Evolutionary conservation across 2,888 invertebrate genomes (phyloP), one percentile per base, ranked within the genome.

Genomic region (Anthophora plumipes): DNA sequence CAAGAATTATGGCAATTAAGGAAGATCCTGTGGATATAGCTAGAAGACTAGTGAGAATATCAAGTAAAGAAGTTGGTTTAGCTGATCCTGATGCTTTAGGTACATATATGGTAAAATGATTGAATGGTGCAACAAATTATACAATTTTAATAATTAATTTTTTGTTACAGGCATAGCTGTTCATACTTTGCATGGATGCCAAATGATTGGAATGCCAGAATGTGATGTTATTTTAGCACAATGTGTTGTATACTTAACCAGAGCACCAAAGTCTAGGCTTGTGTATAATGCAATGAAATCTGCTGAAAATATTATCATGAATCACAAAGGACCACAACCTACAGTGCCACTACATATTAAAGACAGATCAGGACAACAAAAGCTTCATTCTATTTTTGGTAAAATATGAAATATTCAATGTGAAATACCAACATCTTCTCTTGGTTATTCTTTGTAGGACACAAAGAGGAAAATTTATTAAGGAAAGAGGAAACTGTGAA

Each of bases 171-270:
- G 96, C 63, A 93, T 96, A 87, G 96, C 97, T 0, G 95, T 97
- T 20, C 94, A 96, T 2, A 96, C 97, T 46, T 95, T 96, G 93
- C 96, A 97, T 89, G 97, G 96, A 1, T 97, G 97, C 90, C 96
- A 97, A 90, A 94, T 96, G 67, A 93, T 97, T 57, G 97, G 97
- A 17, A 96, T 96, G 96, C 97, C 97, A 0, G 97, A 97, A 90
- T 95, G 96, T 88, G 96, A 96, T 90, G 95, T 97, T 12, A 93
- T 97, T 73, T 92, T 97, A 22, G 96, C 96, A 12, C 97, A 97
- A 90, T 96, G 96, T 90, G 96, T 96, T 0, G 95, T 97, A 72
- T 95, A 97, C 90, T 93, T 97, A 63, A 96, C 97, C 0, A 94
- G 96, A 86, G 96, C 97, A 5, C 95, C 95, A 9, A 97, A 97